Evolutionary conservation across 2,888 invertebrate species (phyloP).

Genomic region (Pherbina coryleti): DNA sequence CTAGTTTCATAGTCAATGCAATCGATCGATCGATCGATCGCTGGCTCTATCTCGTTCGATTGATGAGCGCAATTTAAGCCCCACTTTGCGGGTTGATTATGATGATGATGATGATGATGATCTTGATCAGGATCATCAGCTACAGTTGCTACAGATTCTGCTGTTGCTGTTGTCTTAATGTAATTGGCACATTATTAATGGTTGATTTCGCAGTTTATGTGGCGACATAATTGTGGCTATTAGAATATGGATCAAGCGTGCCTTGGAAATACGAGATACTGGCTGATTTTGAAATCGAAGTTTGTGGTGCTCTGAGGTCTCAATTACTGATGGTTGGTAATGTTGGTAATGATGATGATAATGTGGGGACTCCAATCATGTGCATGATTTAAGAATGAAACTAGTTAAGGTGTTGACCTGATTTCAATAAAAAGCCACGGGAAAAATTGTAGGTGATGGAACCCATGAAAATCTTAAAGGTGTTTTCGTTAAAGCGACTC

Average conservation of each 20-base stretch:
- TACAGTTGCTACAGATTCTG: background rate
- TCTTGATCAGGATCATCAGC: slow-evolving; percentile 4
- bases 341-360: background rate
- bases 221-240: slow-evolving; percentile 24
- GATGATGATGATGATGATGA: slow-evolving; percentile 1
- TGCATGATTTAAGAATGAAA: too few relatives aligned
- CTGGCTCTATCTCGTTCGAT: background rate
- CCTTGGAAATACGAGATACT: background rate
- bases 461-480: too few relatives aligned
- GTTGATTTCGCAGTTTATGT: slow-evolving; percentile 4
- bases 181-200: slow-evolving; percentile 17
- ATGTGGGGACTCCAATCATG: background rate
- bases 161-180: background rate
- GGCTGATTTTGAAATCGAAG: background rate
- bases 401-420: too few relatives aligned
- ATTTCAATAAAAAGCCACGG: too few relatives aligned
- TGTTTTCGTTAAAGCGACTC: too few relatives aligned
- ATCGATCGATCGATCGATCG: slow-evolving; percentile 9
- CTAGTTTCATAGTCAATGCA: slow-evolving; percentile 13
- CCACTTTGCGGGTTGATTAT: background rate
- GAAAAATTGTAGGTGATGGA: too few relatives aligned
- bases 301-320: background rate
- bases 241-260: slow-evolving; percentile 5
- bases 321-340: too few relatives aligned
- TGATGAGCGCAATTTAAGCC: slow-evolving; percentile 14